phyloP scores from a whole-genome alignment of 2,888 invertebrate genomes.

The Aphidius colemani region DNA sequence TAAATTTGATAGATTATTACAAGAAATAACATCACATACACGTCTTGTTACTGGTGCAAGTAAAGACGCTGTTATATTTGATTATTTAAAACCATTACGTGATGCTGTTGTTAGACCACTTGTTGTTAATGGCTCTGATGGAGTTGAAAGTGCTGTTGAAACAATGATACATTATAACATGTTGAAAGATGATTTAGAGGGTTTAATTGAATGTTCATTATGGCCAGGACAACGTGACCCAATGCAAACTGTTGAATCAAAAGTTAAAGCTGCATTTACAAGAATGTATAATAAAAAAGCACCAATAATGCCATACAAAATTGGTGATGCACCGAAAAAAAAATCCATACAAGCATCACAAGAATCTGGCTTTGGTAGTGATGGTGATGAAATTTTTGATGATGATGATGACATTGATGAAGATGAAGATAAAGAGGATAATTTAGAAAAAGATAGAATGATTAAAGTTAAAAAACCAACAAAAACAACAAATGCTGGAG shows the following conservation, averaged over 20 bases:
- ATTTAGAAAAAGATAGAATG: background rate
- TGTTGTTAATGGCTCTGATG: slow-evolving; percentile 70
- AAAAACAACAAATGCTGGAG: slow-evolving; percentile 1
- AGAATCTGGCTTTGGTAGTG: slow-evolving; percentile 58
- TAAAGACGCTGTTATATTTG: slow-evolving; percentile 80
- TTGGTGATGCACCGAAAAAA: slow-evolving; percentile 69
- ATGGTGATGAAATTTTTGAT: slow-evolving; percentile 57
- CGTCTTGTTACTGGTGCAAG: slow-evolving; percentile 61
- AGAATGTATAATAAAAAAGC: slow-evolving; percentile 88
- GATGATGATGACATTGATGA: slow-evolving; percentile 57
- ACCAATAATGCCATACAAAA: slow-evolving; percentile 77
- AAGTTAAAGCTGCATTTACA: slow-evolving; percentile 93
- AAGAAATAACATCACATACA: slow-evolving; percentile 53
- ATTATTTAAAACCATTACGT: slow-evolving; percentile 83
- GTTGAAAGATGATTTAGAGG: slow-evolving; percentile 89
- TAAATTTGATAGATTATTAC: slow-evolving; percentile 74
- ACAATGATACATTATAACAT: slow-evolving; percentile 85
- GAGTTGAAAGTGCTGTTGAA: slow-evolving; percentile 72
- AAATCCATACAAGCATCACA: slow-evolving; percentile 57
- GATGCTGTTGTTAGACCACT: slow-evolving; percentile 79
- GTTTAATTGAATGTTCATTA: slow-evolving; percentile 79
- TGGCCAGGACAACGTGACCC: slow-evolving; percentile 85
- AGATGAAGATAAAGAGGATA: slow-evolving; percentile 67
- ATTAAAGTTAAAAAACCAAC: slow-evolving; percentile 34
- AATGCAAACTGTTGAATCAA: slow-evolving; percentile 75